Evolutionary conservation across 2,113 vertebrate species (phyloP).

Genomic region (Chauna torquata): DNA sequence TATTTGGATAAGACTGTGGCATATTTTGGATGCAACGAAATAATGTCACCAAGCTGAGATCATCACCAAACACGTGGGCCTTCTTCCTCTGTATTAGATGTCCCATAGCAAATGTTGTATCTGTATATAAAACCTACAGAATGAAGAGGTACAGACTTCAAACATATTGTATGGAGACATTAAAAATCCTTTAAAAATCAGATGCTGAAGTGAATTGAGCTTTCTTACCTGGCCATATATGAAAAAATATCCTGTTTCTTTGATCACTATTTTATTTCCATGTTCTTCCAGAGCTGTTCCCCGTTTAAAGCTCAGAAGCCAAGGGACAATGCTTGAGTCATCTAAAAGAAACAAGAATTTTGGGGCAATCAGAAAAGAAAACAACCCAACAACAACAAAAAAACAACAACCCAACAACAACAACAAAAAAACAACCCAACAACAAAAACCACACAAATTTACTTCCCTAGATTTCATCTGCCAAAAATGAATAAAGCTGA

Average conservation of each 20-base stretch:
- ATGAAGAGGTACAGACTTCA: not conserved
- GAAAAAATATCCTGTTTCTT: constrained; percentile 92
- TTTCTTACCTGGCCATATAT: constrained; percentile 91
- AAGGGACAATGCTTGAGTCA: constrained; percentile 82
- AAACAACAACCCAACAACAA: not conserved
- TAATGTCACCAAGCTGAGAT: constrained; percentile 85
- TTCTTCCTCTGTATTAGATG: constrained; percentile 92
- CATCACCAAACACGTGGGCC: constrained; percentile 87
- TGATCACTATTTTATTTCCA: constrained; percentile 87
- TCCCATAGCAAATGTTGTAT: constrained; percentile 90
- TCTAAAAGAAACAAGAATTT: constrained; percentile 55
- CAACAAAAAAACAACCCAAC: not conserved
- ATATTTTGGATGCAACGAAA: constrained; percentile 95
- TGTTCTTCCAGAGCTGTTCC: constrained; percentile 85
- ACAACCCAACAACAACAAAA: not conserved
- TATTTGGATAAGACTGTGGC: constrained; percentile 83
- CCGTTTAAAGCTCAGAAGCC: constrained; percentile 90
- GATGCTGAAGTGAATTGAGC: not conserved
- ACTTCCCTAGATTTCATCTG: not conserved
- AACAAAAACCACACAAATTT: not conserved
- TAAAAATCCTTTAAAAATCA: not conserved
- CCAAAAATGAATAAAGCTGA: not conserved
- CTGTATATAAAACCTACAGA: constrained; percentile 89
- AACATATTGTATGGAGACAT: not conserved
- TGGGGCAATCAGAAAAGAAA: not conserved